Conservation (phyloP, 2,113 vertebrate species). For the Microtus oregoni region DNA sequence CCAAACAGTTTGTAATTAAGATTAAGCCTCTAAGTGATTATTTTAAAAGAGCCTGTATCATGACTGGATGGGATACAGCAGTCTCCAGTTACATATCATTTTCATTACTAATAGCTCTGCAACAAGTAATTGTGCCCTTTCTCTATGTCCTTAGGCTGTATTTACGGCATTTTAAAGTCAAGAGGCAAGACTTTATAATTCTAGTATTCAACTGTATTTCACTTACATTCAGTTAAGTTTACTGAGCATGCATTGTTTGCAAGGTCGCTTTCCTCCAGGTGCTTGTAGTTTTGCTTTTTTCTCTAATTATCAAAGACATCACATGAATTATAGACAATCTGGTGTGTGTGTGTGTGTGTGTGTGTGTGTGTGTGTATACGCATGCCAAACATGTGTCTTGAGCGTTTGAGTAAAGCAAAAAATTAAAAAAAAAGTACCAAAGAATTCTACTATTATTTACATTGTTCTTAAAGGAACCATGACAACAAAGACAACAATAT, state of each 20-base stretch:
- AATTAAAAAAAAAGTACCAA: not conserved
- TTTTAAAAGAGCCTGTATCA: no score
- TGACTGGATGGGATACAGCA: no score
- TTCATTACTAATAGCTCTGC: constrained; percentile 19
- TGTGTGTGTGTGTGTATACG: not conserved
- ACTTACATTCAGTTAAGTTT: constrained; percentile 38
- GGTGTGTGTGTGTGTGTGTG: not conserved
- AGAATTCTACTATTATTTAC: not conserved
- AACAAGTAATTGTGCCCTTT: constrained; percentile 18
- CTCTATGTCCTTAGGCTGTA: not conserved
- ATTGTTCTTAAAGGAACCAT: not conserved
- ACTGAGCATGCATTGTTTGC: not conserved
- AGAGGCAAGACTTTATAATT: constrained; percentile 9
- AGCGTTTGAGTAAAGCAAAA: not conserved
- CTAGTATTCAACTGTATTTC: constrained; percentile 33
- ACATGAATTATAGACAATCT: not conserved
- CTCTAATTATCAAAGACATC: constrained; percentile 3
- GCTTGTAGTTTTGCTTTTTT: not conserved
- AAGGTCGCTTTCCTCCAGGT: not conserved
- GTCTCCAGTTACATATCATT: no score
- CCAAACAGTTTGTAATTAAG: no score
- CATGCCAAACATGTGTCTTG: not conserved
- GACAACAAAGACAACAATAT: not conserved
- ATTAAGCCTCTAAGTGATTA: no score
- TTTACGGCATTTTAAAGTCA: constrained; percentile 30